Evolutionary conservation across 37 sponge, comb jelly and placozoan genomes (phyloP), one percentile per base, ranked within the genome.

Genomic region (Mnemiopsis leidyi): DNA sequence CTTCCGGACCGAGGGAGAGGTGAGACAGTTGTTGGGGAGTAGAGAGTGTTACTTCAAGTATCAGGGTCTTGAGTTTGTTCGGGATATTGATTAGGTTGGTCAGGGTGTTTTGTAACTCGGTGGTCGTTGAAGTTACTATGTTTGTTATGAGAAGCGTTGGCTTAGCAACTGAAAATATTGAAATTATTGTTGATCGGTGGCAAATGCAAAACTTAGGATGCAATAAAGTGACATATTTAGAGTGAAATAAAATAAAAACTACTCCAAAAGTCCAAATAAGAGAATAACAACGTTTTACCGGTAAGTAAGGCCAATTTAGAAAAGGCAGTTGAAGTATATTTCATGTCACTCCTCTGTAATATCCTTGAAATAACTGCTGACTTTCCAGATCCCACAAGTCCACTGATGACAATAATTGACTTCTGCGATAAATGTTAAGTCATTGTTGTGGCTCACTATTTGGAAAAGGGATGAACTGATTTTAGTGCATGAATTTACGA

Each of bases 381-480:
- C 79, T 77, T 77, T 31, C 79, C 79, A 16, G 79, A 77, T 34
- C 79, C 79, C 20, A 21, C 3, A 5, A 33, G 79, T 3, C 79
- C 79, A 77, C 79, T 34, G 9, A 77, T 36, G 3, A 77, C 79
- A 28, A 77, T 1, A 32, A 77, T 77, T 5, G 79, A 31, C 32
- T 36, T 31, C 79, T 77, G 79, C 30, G 33, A 77, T 48, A 48
- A n/a, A n/a, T n/a, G n/a, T n/a, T n/a, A n/a, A n/a, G n/a, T n/a
- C n/a, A n/a, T n/a, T n/a, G n/a, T n/a, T n/a, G n/a, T n/a, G n/a
- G n/a, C n/a, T n/a, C n/a, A n/a, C n/a, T n/a, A n/a, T n/a, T n/a
- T n/a, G n/a, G n/a, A n/a, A n/a, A n/a, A n/a, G n/a, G n/a, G n/a
- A n/a, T n/a, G n/a, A n/a, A n/a, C n/a, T n/a, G n/a, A n/a, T n/a